These are phyloP conservation scores for Nebria ingens DNA, from an alignment of 1,140 invertebrate species.

Conservation along the genomic window DNA sequence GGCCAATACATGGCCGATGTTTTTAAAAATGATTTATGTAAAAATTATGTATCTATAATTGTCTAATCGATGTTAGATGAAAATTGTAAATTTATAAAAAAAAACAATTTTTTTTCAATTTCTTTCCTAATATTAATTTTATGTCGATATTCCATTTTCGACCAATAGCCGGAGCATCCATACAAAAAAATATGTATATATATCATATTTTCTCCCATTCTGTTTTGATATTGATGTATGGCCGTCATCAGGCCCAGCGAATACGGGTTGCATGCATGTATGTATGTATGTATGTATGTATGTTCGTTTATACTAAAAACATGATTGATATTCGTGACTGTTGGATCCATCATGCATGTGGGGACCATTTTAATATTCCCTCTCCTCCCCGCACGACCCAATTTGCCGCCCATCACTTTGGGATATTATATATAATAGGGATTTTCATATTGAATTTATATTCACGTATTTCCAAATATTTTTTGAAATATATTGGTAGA, in stretches of 20 bases:
- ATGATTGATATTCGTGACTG: slow-evolving; percentile 6
- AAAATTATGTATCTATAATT: neutral
- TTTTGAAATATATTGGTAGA: too few relatives aligned
- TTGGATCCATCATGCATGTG: neutral
- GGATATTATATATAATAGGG: too few relatives aligned
- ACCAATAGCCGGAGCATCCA: too few relatives aligned
- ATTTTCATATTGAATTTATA: too few relatives aligned
- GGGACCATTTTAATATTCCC: neutral
- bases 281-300: neutral
- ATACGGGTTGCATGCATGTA: neutral
- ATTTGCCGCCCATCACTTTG: too few relatives aligned
- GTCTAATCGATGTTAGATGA: neutral
- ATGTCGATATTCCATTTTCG: neutral
- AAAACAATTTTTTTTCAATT: too few relatives aligned
- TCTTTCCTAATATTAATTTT: neutral
- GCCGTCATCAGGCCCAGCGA: neutral
- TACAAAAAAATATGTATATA: neutral
- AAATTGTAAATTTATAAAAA: neutral
- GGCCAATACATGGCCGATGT: too few relatives aligned
- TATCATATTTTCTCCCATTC: slow-evolving; percentile 2
- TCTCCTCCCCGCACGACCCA: too few relatives aligned
- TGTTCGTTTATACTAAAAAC: neutral
- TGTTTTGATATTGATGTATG: slow-evolving; percentile 1
- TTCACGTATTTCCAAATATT: too few relatives aligned
- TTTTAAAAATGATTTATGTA: neutral